Base-by-base conservation (phyloP, 1,140 invertebrate species). In the Trinorchestia longiramus region DNA sequence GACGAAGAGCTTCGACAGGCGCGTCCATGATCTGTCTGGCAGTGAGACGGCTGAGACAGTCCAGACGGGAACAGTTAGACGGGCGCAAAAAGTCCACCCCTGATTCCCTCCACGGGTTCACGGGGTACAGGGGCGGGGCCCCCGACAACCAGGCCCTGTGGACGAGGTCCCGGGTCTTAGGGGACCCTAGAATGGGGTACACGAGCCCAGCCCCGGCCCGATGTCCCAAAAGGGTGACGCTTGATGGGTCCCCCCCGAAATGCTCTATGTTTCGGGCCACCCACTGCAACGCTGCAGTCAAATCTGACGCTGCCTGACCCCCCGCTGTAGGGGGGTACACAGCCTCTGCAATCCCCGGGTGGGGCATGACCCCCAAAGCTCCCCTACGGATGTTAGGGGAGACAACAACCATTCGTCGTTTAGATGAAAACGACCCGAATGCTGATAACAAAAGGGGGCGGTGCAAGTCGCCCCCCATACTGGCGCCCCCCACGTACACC, bases 281-380 rank as follows among this genome's bases (percentile, higher is more conserved):
- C 99, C 99, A 99, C 95, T 98, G 97, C 0, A 99, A 97, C 0
- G 98, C 98, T 1, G 98, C 98, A 15, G 99, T 97, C 41, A 99
- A 98, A 97, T 99, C 99, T 8, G 98, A 98, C 0, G 99, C 97
- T 0, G 98, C 99, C 97, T 99, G 99, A 97, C 99, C 99, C n/a
- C 99, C 99, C 0, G 98, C 98, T 0, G 98, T 98, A 15, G 97
- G 98, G 0, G 98, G 98, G 97, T 98, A 98, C 42, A 98, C 98
- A 0, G 98, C 95, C 96, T 98, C 98, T 0, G 98, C 98, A 0
- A 99, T 97, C 0, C 98, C 97, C 77, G 98, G 98, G 0, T 98
- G 97, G 0, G 98, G 98, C 3, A 99, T 97, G 97, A 99, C 99
- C 19, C 99, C 99, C 41, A 99, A 98, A 36, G 98, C 97, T 1